A percentile compares a stretch with the other conserved stretches of the same genome.
phyloP scores from a whole-genome alignment of 2,797 vertebrate genomes.

The Siniperca obscura region DNA sequence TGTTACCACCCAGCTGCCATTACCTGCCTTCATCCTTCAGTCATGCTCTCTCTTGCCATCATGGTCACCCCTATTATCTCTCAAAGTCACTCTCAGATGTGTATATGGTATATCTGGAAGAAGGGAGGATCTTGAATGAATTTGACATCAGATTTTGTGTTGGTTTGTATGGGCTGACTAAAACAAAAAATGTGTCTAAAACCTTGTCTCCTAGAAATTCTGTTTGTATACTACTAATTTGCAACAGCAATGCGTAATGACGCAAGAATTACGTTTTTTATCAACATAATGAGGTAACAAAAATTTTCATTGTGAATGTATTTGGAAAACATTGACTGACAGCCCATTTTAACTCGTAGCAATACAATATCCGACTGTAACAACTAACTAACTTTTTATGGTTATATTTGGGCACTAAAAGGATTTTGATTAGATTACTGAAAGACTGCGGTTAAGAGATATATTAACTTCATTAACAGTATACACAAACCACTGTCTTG shows the following conservation, averaged over 20 bases:
- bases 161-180: not conserved
- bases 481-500: too few relatives aligned
- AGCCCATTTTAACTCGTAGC: not conserved
- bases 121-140: not conserved
- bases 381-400: not conserved
- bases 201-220: not conserved
- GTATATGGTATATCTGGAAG: not conserved
- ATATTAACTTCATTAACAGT: too few relatives aligned
- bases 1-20: constrained; percentile 42
- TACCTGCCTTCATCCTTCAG: constrained; percentile 36
- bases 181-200: not conserved
- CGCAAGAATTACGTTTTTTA: not conserved
- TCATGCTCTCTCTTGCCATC: constrained; percentile 20
- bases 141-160: not conserved
- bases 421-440: not conserved
- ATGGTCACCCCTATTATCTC: not conserved
- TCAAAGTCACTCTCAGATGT: constrained; percentile 9
- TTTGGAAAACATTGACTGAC: constrained; percentile 10
- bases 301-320: not conserved
- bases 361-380: not conserved
- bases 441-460: not conserved
- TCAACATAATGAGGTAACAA: not conserved
- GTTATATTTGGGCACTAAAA: not conserved
- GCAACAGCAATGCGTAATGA: not conserved
- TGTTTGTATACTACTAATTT: too few relatives aligned